Conservation (phyloP, 1,140 invertebrate genomes). For the Micrasema minimum region DNA sequence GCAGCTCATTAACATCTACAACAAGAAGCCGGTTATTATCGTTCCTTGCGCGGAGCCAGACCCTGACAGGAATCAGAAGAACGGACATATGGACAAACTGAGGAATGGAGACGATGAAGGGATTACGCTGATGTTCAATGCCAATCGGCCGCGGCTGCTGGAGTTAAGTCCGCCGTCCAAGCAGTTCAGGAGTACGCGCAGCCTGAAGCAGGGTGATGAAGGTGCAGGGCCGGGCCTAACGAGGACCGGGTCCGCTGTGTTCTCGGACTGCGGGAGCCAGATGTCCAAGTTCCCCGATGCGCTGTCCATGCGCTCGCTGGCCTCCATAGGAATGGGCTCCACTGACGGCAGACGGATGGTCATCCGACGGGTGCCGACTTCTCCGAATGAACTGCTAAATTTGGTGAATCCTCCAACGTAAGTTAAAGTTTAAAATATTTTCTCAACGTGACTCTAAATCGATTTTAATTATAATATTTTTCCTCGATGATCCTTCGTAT, state of each 20-base stretch:
- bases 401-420: constrained; percentile 83
- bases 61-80: constrained; percentile 32
- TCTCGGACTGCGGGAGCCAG: constrained; percentile 61
- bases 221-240: constrained; percentile 35
- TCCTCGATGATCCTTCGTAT: neutral
- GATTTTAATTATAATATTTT: neutral
- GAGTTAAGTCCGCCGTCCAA: constrained; percentile 36
- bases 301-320: constrained; percentile 78
- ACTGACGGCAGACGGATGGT: constrained; percentile 87
- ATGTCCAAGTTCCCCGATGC: constrained; percentile 67
- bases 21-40: constrained; percentile 58
- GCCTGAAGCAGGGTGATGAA: constrained; percentile 55
- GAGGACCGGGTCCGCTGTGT: constrained; percentile 59
- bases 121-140: constrained; percentile 51
- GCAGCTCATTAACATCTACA: constrained; percentile 61
- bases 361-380: constrained; percentile 81
- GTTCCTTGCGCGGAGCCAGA: constrained; percentile 51
- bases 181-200: constrained; percentile 55
- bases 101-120: constrained; percentile 64
- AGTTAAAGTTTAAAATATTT: constrained; percentile 64
- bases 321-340: constrained; percentile 86
- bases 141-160: constrained; percentile 14
- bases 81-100: constrained; percentile 57
- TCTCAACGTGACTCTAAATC: neutral
- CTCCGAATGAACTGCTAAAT: constrained; percentile 83